Base-by-base conservation (phyloP, 2,797 vertebrate species). In the Margarornis squamiger region DNA sequence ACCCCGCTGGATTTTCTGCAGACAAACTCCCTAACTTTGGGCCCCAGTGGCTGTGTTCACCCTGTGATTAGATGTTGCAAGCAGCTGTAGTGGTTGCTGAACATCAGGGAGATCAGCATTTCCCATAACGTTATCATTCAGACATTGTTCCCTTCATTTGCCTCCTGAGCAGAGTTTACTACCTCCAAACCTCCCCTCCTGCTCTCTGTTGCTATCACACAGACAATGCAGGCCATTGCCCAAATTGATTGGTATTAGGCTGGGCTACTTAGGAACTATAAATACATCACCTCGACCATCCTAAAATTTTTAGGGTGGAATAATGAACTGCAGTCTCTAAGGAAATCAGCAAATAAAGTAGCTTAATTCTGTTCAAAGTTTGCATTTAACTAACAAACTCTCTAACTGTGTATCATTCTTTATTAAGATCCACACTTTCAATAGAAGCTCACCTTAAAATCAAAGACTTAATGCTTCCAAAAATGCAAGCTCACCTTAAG, bases 171-270 rank as follows among this genome's bases (percentile, higher is more conserved):
- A 86, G 75, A 74, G 65, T 91, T 94, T 72, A 88, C 75, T 72
- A 22, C 58, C 81, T 23, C 6, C 54, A 62, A 55, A 48, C 66
- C 32, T 91, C 46, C 23, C 62, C 76, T 74, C 62, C 89, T 80
- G 78, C 39, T 67, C 81, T 71, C 49, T 74, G 58, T 12, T 62
- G 45, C 90, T 87, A 54, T 92, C 92, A 61, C 41, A 58, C 0
- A 13, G 83, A 95, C 94, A 96, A 93, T 92, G 82, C 57, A 14
- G 14, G 49, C 29, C 72, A 16, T 15, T 61, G 73, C 85, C 80
- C 79, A 72, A 30, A 88, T 7, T 86, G 90, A 92, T 78, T 95
- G 62, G 22, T 51, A 51, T 71, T 61, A 68, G 79, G 49, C 82
- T 70, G 59, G 12, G 45, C 51, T 59, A 66, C 63, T 91, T n/a